A percentile compares a stretch with the other conserved stretches of the same genome.
phyloP scores from a whole-genome alignment of 2,797 vertebrate genomes.

The Jordanella pulchra region DNA sequence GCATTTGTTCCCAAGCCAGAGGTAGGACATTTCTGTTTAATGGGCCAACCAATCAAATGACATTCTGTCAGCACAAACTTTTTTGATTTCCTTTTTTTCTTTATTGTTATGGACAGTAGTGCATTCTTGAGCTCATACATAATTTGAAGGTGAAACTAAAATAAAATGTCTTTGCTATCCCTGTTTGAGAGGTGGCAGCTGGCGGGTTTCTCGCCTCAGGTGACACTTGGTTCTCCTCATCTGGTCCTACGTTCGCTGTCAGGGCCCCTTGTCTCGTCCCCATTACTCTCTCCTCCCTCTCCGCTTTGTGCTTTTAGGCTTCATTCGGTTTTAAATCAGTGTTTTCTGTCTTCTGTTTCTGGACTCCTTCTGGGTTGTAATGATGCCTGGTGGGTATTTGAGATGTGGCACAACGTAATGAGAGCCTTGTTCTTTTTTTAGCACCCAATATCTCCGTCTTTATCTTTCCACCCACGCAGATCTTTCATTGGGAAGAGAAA shows the following conservation, averaged over 20 bases:
- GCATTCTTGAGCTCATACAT: background rate
- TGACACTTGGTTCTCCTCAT: conserved; percentile 29
- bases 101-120: background rate
- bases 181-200: conserved; percentile 21
- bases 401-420: conserved; percentile 67
- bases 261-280: conserved; percentile 48
- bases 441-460: conserved; percentile 39
- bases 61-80: background rate
- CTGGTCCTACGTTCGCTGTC: conserved; percentile 42
- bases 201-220: conserved; percentile 13
- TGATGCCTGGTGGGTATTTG: conserved; percentile 77
- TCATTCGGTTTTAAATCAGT: conserved; percentile 75
- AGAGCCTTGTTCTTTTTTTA: conserved; percentile 64
- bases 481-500: conserved; percentile 38
- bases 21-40: conserved; percentile 72
- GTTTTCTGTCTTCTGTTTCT: conserved; percentile 69
- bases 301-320: conserved; percentile 54
- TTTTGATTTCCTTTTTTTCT: background rate
- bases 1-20: conserved; percentile 94
- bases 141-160: conserved; percentile 2
- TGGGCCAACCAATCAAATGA: too few relatives aligned
- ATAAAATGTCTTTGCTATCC: conserved; percentile 2
- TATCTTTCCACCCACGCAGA: conserved; percentile 33
- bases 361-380: conserved; percentile 70
- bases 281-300: conserved; percentile 44